Percentiles rank a stretch among this genome's conserved stretches.
Conservation (phyloP, 2,797 vertebrate genomes). For the Tenualosa ilisha region DNA sequence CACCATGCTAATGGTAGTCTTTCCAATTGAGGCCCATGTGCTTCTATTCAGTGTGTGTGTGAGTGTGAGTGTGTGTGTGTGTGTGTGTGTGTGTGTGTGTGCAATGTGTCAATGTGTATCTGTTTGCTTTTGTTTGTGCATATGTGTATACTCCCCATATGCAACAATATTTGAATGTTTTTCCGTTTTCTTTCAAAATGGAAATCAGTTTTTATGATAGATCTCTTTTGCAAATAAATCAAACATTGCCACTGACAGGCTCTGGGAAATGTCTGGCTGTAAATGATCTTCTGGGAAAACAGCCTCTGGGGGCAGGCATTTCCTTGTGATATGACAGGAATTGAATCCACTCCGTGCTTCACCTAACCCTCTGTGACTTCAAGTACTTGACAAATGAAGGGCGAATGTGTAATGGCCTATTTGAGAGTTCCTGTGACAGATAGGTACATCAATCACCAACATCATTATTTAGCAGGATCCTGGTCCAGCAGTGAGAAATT, state of each 20-base stretch:
- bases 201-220: constrained; percentile 31
- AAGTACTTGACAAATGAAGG: constrained; percentile 63
- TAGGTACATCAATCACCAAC: constrained; percentile 69
- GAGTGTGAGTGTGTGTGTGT: background rate
- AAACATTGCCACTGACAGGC: constrained; percentile 22
- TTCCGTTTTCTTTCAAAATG: constrained; percentile 6
- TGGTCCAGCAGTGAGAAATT: constrained; percentile 53
- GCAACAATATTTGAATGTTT: background rate
- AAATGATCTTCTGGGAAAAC: constrained; percentile 35
- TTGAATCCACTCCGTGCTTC: constrained; percentile 52
- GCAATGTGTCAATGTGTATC: background rate
- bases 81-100: background rate
- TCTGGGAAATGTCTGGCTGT: constrained; percentile 29
- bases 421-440: constrained; percentile 72
- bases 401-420: constrained; percentile 66
- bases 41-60: background rate
- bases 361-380: constrained; percentile 55
- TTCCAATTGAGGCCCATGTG: background rate
- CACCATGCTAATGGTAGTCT: constrained; percentile 1
- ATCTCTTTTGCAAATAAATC: constrained; percentile 28
- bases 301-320: constrained; percentile 37
- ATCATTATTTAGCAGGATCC: constrained; percentile 64
- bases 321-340: constrained; percentile 39
- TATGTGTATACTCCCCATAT: background rate
- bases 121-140: background rate